Conservation (phyloP, 2,113 vertebrate species). For the Gadus macrocephalus region DNA sequence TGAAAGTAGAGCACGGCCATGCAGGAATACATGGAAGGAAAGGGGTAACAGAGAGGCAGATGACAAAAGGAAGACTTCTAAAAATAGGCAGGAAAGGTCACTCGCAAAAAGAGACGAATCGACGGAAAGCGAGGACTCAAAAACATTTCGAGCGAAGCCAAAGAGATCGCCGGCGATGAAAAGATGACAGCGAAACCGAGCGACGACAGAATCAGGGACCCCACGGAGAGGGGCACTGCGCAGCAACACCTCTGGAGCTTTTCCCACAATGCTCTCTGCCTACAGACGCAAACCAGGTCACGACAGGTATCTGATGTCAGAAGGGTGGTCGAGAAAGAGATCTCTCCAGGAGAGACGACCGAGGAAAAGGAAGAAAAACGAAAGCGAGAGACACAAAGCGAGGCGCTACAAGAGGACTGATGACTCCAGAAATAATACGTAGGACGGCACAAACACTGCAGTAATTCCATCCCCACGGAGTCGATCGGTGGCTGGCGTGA, state of each 20-base stretch:
- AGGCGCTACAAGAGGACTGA: neutral
- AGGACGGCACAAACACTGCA: conserved; percentile 6
- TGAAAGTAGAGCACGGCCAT: conserved; percentile 55
- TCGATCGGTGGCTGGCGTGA: conserved; percentile 23
- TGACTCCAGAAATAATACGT: conserved; percentile 20
- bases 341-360: neutral
- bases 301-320: conserved; percentile 48
- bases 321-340: conserved; percentile 13
- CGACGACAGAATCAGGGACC: conserved; percentile 18
- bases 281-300: conserved; percentile 54
- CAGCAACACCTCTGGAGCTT: conserved; percentile 50
- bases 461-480: conserved; percentile 34
- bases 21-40: conserved; percentile 29
- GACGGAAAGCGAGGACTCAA: neutral
- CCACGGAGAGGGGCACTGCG: conserved; percentile 27
- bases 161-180: no score
- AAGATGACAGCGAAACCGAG: neutral
- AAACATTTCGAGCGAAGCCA: neutral
- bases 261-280: conserved; percentile 39
- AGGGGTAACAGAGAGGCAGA: neutral
- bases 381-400: conserved; percentile 36
- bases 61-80: neutral
- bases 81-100: neutral
- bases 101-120: conserved; percentile 6
- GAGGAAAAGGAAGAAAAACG: conserved; percentile 8